These are phyloP conservation scores for Monarcha castaneiventris DNA, from an alignment of 2,113 vertebrate species.

Conservation along the genomic window DNA sequence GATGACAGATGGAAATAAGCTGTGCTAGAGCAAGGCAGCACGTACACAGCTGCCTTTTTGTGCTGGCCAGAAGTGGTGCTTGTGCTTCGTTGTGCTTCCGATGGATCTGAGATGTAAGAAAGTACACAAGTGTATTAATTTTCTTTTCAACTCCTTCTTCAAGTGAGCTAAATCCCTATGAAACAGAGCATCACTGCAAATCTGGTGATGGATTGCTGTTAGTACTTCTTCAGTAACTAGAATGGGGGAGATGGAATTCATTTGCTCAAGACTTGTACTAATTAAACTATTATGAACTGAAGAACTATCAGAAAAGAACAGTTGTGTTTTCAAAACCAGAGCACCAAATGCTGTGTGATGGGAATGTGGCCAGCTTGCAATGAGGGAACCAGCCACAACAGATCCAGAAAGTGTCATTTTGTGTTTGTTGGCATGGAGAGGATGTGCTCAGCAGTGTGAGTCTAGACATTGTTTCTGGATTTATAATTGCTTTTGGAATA, in stretches of 20 bases:
- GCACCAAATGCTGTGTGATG: neutral
- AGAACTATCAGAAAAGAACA: neutral
- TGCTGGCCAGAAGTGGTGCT: neutral
- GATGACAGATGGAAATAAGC: neutral
- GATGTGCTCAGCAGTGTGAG: neutral
- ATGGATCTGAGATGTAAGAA: neutral
- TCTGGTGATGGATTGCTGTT: neutral
- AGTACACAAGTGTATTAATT: neutral
- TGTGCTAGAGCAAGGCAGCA: neutral
- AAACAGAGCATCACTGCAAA: neutral
- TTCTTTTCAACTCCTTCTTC: neutral
- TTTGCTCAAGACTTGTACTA: neutral
- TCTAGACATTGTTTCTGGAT: neutral
- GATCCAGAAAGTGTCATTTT: neutral
- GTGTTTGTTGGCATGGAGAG: neutral
- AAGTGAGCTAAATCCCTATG: neutral
- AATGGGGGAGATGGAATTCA: neutral
- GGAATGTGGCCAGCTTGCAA: neutral
- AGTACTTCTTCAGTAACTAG: neutral
- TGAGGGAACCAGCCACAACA: neutral
- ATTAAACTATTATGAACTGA: neutral
- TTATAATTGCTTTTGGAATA: neutral
- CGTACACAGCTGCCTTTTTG: neutral
- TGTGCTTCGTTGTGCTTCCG: neutral
- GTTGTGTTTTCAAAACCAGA: neutral